phyloP scores from a whole-genome alignment of 2,113 vertebrate genomes.

The Orcinus orca region DNA sequence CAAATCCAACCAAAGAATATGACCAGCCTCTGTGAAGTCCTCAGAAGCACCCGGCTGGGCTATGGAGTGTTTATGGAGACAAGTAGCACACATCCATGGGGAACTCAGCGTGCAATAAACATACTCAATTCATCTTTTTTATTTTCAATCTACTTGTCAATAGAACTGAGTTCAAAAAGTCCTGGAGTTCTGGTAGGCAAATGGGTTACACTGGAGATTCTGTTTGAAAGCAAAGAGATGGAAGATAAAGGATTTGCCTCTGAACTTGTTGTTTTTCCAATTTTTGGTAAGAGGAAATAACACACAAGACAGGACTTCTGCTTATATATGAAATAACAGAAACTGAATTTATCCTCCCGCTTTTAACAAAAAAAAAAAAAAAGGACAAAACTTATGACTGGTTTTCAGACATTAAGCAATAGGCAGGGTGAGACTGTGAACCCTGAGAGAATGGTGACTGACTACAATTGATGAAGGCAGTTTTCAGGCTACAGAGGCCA shows the following conservation, averaged over 20 bases:
- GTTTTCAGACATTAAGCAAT: neutral
- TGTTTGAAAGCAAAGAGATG: neutral
- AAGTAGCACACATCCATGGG: neutral
- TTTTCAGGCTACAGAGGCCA: neutral
- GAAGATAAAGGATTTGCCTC: neutral
- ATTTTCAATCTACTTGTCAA: constrained; percentile 4
- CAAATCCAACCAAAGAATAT: neutral
- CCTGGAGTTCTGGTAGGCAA: neutral
- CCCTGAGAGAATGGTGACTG: neutral
- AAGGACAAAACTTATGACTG: neutral
- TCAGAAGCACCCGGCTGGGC: neutral
- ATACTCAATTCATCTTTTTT: neutral
- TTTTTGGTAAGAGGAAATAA: neutral
- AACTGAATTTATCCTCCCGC: neutral
- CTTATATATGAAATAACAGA: neutral
- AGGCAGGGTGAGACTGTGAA: neutral
- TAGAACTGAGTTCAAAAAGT: neutral
- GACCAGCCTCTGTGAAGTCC: neutral
- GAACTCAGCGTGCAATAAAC: neutral
- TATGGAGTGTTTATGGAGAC: neutral
- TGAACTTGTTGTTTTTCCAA: constrained; percentile 18
- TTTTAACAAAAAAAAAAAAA: neutral
- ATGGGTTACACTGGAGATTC: neutral
- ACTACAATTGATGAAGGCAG: neutral
- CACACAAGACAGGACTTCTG: neutral